These are phyloP conservation scores for Lasioglossum malachurum DNA, from an alignment of 2,888 invertebrate genomes.

Conservation along the genomic window DNA sequence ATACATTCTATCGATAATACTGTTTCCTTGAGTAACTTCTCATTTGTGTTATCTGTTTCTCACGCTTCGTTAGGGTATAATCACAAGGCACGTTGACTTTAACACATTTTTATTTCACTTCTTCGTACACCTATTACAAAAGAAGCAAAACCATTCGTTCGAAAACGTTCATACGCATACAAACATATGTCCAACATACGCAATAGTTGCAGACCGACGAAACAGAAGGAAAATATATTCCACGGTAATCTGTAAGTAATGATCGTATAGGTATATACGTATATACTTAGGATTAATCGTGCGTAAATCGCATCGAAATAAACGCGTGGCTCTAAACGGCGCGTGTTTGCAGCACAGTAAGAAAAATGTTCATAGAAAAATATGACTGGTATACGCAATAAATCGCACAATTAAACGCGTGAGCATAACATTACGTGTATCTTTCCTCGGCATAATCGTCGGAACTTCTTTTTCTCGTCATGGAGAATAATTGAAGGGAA, in stretches of 20 bases:
- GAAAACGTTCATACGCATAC: slow-evolving; percentile 63
- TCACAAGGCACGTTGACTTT: slow-evolving; percentile 43
- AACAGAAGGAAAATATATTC: slow-evolving; percentile 46
- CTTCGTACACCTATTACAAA: slow-evolving; percentile 73
- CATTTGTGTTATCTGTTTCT: not conserved
- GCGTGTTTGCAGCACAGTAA: slow-evolving; percentile 39
- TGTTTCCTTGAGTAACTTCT: not conserved
- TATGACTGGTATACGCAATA: slow-evolving; percentile 62
- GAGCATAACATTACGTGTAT: slow-evolving; percentile 49
- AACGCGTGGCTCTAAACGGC: slow-evolving; percentile 37
- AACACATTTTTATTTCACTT: slow-evolving; percentile 74
- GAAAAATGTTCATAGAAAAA: slow-evolving; percentile 70
- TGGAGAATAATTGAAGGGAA: slow-evolving; percentile 59
- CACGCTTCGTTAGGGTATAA: not conserved
- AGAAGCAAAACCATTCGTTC: slow-evolving; percentile 70
- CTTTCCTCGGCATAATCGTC: slow-evolving; percentile 34
- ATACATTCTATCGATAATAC: not conserved
- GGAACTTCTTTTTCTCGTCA: slow-evolving; percentile 30
- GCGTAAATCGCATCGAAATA: slow-evolving; percentile 30
- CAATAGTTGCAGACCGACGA: slow-evolving; percentile 42
- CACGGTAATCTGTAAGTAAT: slow-evolving; percentile 37
- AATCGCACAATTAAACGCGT: slow-evolving; percentile 67
- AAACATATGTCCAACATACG: slow-evolving; percentile 58
- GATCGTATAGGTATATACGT: slow-evolving; percentile 33
- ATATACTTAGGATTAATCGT: slow-evolving; percentile 16